Evolutionary conservation across 1,140 invertebrate genomes (phyloP).

Genomic region (Aradophagus sp.): DNA sequence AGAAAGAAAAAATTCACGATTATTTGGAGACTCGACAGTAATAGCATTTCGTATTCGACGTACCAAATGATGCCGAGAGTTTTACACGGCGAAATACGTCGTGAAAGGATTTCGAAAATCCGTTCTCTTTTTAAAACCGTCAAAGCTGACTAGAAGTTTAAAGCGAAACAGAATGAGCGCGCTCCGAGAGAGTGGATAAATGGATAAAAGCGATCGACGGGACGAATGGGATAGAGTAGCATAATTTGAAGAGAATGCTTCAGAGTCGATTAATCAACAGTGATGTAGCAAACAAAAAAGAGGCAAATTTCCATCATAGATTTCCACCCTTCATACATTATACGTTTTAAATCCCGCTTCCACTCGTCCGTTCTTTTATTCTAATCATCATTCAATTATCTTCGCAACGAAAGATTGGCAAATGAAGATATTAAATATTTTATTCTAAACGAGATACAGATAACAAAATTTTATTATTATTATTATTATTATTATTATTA

Average conservation of each 20-base stretch:
- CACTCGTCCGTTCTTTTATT: not conserved
- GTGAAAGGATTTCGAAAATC: conserved; percentile 58
- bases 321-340: conserved; percentile 13
- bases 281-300: conserved; percentile 54
- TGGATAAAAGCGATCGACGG: conserved; percentile 53
- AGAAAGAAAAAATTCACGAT: conserved; percentile 36
- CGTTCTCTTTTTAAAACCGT: conserved; percentile 53
- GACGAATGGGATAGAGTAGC: conserved; percentile 50
- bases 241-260: conserved; percentile 62
- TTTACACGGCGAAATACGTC: conserved; percentile 54
- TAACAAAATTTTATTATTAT: no score
- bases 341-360: conserved; percentile 1
- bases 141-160: conserved; percentile 56
- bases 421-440: no score
- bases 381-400: no score
- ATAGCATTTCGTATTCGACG: conserved; percentile 52
- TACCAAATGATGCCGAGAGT: conserved; percentile 38
- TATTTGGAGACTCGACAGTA: conserved; percentile 40
- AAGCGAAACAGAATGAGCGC: conserved; percentile 49
- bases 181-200: conserved; percentile 45
- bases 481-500: no score
- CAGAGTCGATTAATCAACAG: conserved; percentile 62
- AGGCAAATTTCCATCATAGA: conserved; percentile 41
- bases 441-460: no score
- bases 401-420: no score